Evolutionary conservation across 2,797 vertebrate species (phyloP).

Genomic region (Molossus alvarezi): DNA sequence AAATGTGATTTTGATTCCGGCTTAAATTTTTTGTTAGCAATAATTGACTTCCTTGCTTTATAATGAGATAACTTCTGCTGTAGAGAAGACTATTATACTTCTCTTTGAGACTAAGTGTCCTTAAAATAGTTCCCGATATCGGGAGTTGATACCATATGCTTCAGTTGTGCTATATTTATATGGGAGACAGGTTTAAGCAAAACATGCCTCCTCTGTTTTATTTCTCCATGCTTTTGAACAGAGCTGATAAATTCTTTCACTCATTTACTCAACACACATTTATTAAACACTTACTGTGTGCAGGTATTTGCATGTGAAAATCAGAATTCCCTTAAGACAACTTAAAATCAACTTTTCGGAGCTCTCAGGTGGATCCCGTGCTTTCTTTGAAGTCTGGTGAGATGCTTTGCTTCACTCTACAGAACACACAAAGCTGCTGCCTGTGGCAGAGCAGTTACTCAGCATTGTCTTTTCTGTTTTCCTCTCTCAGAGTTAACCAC

Average conservation of each 20-base stretch:
- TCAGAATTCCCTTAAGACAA: constrained; percentile 43
- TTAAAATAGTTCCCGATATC: constrained; percentile 59
- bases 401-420: not conserved
- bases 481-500: not conserved
- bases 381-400: not conserved
- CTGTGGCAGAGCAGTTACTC: not conserved
- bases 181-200: constrained; percentile 30
- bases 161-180: not conserved
- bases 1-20: constrained; percentile 38
- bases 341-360: constrained; percentile 43
- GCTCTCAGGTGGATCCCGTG: not conserved
- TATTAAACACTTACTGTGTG: constrained; percentile 6
- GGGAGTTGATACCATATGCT: not conserved
- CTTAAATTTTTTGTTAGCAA: constrained; percentile 18
- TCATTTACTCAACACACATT: not conserved
- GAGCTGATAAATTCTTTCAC: not conserved
- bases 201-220: not conserved
- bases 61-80: not conserved
- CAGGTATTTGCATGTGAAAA: constrained; percentile 25
- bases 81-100: constrained; percentile 2
- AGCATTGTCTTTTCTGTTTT: not conserved
- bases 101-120: not conserved
- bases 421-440: not conserved
- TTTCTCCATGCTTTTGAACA: not conserved
- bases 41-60: not conserved